Conservation (phyloP, 2,888 invertebrate genomes). For the Drosophila pseudotalamancana region DNA sequence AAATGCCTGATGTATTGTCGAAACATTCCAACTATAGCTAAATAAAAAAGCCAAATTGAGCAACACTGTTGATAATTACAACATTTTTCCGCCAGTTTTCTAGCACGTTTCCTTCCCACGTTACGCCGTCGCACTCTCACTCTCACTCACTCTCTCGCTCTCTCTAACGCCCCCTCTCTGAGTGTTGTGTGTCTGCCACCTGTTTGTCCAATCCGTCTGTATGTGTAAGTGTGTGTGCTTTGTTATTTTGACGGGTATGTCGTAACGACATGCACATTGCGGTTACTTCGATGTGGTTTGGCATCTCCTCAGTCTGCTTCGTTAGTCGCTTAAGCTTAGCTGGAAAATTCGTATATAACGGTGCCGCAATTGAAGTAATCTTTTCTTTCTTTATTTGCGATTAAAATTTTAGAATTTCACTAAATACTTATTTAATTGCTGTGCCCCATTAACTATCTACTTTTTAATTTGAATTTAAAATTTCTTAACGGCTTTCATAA, state of each 20-base stretch:
- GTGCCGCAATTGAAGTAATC: conserved; percentile 8
- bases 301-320: conserved; percentile 12
- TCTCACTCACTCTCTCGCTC: neutral
- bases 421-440: conserved; percentile 30
- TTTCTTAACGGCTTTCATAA: neutral
- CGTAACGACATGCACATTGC: conserved; percentile 61
- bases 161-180: conserved; percentile 3
- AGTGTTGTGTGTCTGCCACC: conserved; percentile 34
- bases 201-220: conserved; percentile 36
- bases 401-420: conserved; percentile 12
- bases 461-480: neutral
- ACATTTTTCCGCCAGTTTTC: conserved; percentile 14
- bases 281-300: conserved; percentile 20
- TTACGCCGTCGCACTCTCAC: conserved; percentile 54
- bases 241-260: conserved; percentile 43
- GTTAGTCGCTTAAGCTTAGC: conserved; percentile 19
- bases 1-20: too few relatives aligned
- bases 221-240: conserved; percentile 22
- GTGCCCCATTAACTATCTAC: conserved; percentile 15
- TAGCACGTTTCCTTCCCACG: conserved; percentile 17
- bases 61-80: conserved; percentile 5
- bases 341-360: conserved; percentile 5
- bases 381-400: neutral
- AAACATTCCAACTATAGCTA: too few relatives aligned
- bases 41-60: neutral